phyloP scores from a whole-genome alignment of 2,113 vertebrate species.

The Oreochromis tanganicae region DNA sequence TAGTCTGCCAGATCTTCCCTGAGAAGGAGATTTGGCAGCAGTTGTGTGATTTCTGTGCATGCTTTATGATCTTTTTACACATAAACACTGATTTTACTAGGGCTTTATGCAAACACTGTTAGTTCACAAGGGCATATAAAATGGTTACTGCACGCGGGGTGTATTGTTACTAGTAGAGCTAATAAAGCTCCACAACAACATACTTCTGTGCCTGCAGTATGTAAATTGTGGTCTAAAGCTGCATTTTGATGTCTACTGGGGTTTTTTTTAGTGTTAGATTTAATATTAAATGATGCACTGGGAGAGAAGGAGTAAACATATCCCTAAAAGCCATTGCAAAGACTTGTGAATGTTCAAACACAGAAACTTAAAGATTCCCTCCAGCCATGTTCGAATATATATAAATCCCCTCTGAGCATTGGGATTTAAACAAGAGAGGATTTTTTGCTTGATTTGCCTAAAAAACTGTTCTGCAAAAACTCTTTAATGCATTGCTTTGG shows the following conservation, averaged over 20 bases:
- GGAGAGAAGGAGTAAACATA: neutral
- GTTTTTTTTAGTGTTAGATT: neutral
- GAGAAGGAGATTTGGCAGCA: neutral
- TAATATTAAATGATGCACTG: neutral
- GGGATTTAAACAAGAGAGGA: neutral
- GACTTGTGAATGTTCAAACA: neutral
- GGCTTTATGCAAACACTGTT: conserved; percentile 20
- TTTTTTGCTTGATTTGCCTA: neutral
- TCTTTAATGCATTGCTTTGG: neutral
- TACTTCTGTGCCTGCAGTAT: conserved; percentile 9
- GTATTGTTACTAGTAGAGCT: neutral
- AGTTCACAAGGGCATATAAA: conserved; percentile 40
- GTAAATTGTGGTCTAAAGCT: neutral
- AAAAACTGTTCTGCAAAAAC: neutral
- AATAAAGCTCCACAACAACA: conserved; percentile 31
- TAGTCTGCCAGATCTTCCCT: neutral
- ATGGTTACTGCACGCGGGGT: neutral
- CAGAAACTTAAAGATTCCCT: neutral
- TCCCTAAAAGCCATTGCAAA: neutral
- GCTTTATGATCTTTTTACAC: neutral
- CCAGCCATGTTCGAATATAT: neutral
- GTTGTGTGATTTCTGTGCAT: neutral
- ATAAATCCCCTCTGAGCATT: neutral
- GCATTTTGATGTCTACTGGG: neutral
- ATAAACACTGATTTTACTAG: conserved; percentile 23